Base-by-base conservation (phyloP, 23 tunicate genomes). In the Diplosoma virens region DNA sequence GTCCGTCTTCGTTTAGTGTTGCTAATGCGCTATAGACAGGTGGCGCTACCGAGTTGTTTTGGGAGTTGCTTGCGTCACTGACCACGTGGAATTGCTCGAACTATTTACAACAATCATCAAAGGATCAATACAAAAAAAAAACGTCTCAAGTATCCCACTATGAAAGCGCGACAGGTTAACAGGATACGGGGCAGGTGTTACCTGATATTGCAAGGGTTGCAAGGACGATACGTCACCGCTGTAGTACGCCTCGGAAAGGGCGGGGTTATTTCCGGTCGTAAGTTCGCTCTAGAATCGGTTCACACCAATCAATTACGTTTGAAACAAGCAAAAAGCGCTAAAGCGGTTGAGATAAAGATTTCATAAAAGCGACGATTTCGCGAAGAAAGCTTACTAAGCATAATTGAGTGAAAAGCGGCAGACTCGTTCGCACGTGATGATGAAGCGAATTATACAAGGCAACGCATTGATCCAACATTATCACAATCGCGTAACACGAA, bases 171-270 rank as follows among this genome's bases (percentile, higher is more conserved):
- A n/a, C n/a, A n/a, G n/a, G n/a, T n/a, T n/a, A n/a, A n/a, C n/a
- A n/a, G n/a, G n/a, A n/a, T n/a, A n/a, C n/a, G n/a, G n/a, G n/a
- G n/a, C n/a, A n/a, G n/a, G n/a, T n/a, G n/a, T n/a, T 37, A 89
- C 96, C 84, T 89, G 80, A 37, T 89, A 82, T 60, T 89, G 96
- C 30, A 89, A 71, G 1, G 96, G 96, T 60, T 89, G 96, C 74
- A 87, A 67, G 14, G 86, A 50, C 35, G 45, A 50, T 52, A 67
- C 36, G 18, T 89, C 96, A 6, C 76, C 17, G 23, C 80, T 71
- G 73, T 82, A 89, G 77, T 71, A 78, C 3, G 88, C 84, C 33
- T 89, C 96, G 16, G 96, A 89, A 18, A 89, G 59, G 1, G 84
- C 76, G 4, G 96, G 96, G 66, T 89, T 89, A 72, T 81, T 78